A percentile compares a stretch with the other conserved stretches of the same genome.
These are phyloP conservation scores for Lophius americanus DNA, from an alignment of 2,797 vertebrate genomes.

Conservation along the genomic window DNA sequence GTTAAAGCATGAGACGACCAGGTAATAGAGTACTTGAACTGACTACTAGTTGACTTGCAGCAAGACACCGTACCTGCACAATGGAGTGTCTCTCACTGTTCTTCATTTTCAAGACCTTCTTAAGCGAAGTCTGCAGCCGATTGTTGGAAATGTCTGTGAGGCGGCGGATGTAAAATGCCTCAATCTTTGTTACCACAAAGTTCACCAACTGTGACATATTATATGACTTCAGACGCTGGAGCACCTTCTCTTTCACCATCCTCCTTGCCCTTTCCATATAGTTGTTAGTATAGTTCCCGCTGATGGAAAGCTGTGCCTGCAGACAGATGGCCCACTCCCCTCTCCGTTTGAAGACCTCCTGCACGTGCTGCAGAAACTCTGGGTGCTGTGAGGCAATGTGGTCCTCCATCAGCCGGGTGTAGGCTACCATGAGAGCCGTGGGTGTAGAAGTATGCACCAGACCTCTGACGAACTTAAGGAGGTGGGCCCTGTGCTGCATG, in stretches of 20 bases:
- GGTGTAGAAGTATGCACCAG: constrained; percentile 2
- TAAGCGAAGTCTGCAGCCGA: neutral
- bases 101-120: neutral
- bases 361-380: constrained; percentile 1
- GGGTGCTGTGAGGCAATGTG: neutral
- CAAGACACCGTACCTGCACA: neutral
- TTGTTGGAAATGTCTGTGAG: constrained; percentile 2
- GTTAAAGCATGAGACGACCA: no score
- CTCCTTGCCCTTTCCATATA: neutral
- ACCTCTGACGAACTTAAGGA: neutral
- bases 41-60: neutral
- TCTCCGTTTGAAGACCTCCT: constrained; percentile 4
- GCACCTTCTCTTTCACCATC: constrained; percentile 3
- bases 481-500: neutral
- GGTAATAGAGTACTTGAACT: no score
- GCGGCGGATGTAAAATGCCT: constrained; percentile 1
- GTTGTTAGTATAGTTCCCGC: neutral
- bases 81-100: neutral
- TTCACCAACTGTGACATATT: constrained; percentile 7
- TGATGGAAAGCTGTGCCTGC: neutral
- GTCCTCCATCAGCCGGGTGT: constrained; percentile 2
- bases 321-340: constrained; percentile 14
- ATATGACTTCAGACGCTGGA: constrained; percentile 9
- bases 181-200: constrained; percentile 3
- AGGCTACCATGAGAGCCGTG: constrained; percentile 3